Evolutionary conservation across 2,888 invertebrate species (phyloP).

Genomic region (Bombyx huttoni): DNA sequence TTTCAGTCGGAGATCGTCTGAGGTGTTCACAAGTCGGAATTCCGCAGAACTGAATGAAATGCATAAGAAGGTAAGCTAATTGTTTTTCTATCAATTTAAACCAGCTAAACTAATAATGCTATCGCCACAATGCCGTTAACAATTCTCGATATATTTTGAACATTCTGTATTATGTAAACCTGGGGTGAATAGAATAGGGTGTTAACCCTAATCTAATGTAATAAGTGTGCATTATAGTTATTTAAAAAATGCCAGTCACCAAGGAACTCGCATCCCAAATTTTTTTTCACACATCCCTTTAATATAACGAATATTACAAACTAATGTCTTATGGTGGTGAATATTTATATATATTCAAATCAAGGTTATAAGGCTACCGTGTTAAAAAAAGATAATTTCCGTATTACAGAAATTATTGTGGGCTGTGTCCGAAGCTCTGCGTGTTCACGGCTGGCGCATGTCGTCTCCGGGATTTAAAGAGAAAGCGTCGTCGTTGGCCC

Average conservation of each 20-base stretch:
- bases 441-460: conserved; percentile 78
- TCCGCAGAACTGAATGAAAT: conserved; percentile 70
- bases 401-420: conserved; percentile 79
- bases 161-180: no score
- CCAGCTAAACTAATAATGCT: background rate
- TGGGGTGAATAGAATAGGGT: no score
- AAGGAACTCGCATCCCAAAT: no score
- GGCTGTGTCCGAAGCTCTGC: conserved; percentile 85
- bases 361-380: no score
- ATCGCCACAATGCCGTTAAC: background rate
- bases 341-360: no score
- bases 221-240: no score
- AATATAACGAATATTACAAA: no score
- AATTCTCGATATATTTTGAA: background rate
- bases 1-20: conserved; percentile 49
- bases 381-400: no score
- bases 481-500: conserved; percentile 77
- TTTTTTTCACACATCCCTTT: no score
- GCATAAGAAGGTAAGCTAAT: conserved; percentile 73
- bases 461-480: conserved; percentile 80
- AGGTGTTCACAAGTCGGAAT: conserved; percentile 35
- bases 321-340: no score
- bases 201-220: no score
- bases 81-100: background rate
- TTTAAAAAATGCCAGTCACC: no score